These are phyloP conservation scores for Motacilla tschutschensis DNA, from an alignment of 2,113 vertebrate species.

Conservation along the genomic window DNA sequence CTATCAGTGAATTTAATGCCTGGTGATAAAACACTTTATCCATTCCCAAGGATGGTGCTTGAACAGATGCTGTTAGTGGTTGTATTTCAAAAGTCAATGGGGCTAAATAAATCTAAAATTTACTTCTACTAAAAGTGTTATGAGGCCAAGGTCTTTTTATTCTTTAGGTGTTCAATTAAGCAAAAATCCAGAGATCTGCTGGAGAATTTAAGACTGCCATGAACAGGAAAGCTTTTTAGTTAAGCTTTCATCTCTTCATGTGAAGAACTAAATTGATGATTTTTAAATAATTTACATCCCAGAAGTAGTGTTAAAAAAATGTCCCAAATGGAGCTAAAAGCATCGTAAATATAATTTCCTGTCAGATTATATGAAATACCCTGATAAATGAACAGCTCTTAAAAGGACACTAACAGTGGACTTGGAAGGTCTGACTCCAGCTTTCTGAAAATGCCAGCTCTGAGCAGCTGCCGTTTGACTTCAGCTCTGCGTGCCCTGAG, in stretches of 20 bases:
- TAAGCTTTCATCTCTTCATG: conserved; percentile 49
- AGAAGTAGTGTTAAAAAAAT: conserved; percentile 56
- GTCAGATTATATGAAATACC: conserved; percentile 25
- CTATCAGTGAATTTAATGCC: conserved; percentile 8
- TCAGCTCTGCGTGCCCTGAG: not conserved
- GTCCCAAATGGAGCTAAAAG: conserved; percentile 71
- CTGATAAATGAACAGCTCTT: conserved; percentile 34
- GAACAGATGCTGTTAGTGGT: conserved; percentile 67
- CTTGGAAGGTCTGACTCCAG: conserved; percentile 19
- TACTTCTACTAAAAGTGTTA: conserved; percentile 53
- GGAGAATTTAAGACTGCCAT: conserved; percentile 40
- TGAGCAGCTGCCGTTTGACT: not conserved
- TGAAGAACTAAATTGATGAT: conserved; percentile 57
- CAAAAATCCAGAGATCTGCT: conserved; percentile 33
- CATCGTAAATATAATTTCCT: conserved; percentile 67
- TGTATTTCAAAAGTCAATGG: conserved; percentile 66
- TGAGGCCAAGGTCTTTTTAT: conserved; percentile 33
- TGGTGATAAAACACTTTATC: conserved; percentile 3
- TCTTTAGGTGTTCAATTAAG: conserved; percentile 65
- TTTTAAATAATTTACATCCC: conserved; percentile 70
- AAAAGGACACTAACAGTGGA: conserved; percentile 21
- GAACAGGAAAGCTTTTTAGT: conserved; percentile 61
- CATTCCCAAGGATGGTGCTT: conserved; percentile 58
- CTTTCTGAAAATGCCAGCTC: not conserved
- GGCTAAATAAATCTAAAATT: conserved; percentile 69